A percentile compares a stretch with the other conserved stretches of the same genome.
Evolutionary conservation across 2,888 invertebrate species (phyloP).

Genomic region (Belgica antarctica): DNA sequence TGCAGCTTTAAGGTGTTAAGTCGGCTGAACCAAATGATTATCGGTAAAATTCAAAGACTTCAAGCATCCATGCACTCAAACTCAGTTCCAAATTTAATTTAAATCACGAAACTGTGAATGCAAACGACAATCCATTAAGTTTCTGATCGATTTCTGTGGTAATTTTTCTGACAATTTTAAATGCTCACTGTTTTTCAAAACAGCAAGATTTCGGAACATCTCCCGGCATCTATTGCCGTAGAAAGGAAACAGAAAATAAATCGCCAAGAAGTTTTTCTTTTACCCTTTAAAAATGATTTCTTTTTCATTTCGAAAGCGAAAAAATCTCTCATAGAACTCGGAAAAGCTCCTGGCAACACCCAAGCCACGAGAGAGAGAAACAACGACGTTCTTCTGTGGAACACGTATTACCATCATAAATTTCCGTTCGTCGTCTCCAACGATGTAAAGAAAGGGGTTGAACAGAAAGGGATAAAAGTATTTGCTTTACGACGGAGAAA

Average conservation of each 20-base stretch:
- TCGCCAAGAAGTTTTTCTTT: conserved; percentile 24
- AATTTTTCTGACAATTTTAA: not conserved
- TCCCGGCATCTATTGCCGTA: conserved; percentile 23
- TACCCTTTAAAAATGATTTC: conserved; percentile 16
- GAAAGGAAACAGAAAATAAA: conserved; percentile 25
- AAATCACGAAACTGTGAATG: conserved; percentile 18
- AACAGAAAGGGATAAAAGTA: conserved; percentile 43
- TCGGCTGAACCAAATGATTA: too few species aligned
- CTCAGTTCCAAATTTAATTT: not conserved
- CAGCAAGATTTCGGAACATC: not conserved
- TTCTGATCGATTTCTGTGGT: too few species aligned
- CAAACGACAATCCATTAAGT: conserved; percentile 30
- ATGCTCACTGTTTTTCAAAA: not conserved
- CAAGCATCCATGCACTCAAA: not conserved
- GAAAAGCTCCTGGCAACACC: conserved; percentile 41
- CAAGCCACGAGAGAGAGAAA: conserved; percentile 23
- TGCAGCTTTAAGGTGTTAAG: conserved; percentile 2
- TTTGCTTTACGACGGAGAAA: conserved; percentile 35
- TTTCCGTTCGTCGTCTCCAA: conserved; percentile 29
- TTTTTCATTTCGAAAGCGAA: conserved; percentile 12
- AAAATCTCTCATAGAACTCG: conserved; percentile 18
- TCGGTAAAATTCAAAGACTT: not conserved
- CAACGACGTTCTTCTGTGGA: not conserved
- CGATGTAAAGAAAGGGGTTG: conserved; percentile 36
- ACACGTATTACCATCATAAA: conserved; percentile 39